phyloP scores from a whole-genome alignment of 2,113 vertebrate genomes.

The Aviceda subcristata region DNA sequence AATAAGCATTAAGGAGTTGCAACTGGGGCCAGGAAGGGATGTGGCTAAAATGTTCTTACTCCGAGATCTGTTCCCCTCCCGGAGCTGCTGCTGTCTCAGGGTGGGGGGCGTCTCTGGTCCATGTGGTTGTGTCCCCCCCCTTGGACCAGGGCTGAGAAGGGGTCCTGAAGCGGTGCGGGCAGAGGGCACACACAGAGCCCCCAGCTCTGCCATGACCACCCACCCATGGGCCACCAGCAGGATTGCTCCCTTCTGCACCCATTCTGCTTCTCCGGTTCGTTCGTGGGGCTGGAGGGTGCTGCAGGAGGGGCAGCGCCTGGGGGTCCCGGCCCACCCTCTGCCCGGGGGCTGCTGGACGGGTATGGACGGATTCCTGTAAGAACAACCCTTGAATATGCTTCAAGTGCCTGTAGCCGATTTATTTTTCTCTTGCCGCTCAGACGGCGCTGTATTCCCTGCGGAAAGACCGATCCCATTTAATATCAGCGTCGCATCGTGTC shows the following conservation, averaged over 20 bases:
- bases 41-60: not conserved
- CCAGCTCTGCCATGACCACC: rapidly evolving
- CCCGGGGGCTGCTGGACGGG: rapidly evolving
- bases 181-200: not conserved
- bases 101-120: not conserved
- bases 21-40: not conserved
- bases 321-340: not conserved
- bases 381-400: not conserved
- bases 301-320: not conserved
- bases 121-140: not conserved
- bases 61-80: rapidly evolving
- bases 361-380: not conserved
- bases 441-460: not conserved
- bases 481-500: rapidly evolving
- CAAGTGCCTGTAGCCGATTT: not conserved
- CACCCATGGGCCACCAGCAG: rapidly evolving
- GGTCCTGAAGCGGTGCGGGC: rapidly evolving
- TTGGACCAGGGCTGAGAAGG: not conserved
- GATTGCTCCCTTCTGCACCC: not conserved
- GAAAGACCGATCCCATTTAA: not conserved
- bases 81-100: not conserved
- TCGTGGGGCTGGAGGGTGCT: not conserved
- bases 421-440: not conserved
- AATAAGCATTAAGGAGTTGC: not conserved
- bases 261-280: not conserved